A percentile compares a stretch with the other conserved stretches of the same genome.
These are phyloP conservation scores for Pipistrellus kuhlii DNA, from an alignment of 2,797 vertebrate species.

Conservation along the genomic window DNA sequence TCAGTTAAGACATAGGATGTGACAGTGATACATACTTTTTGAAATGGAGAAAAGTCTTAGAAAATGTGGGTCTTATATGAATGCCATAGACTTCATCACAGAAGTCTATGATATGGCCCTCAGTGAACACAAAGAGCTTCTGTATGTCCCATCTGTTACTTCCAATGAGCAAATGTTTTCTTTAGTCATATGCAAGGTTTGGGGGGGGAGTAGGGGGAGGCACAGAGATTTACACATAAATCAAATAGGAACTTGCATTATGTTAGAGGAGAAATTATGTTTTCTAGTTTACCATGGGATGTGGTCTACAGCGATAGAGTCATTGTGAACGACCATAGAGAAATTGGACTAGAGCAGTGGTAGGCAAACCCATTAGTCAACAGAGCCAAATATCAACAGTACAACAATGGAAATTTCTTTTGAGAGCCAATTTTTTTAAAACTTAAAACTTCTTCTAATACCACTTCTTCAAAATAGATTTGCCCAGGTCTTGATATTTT, in stretches of 20 bases:
- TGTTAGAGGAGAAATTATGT: neutral
- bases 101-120: neutral
- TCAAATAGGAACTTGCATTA: neutral
- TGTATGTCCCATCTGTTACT: neutral
- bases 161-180: neutral
- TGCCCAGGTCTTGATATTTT: no score
- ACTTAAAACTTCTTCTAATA: no score
- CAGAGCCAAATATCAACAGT: no score
- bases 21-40: neutral
- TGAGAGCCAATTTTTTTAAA: no score
- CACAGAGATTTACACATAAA: neutral
- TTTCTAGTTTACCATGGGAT: neutral
- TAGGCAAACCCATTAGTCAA: no score
- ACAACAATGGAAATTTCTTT: no score
- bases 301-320: neutral
- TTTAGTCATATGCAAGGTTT: neutral
- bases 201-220: fast-evolving
- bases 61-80: neutral
- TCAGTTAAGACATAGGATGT: neutral
- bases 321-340: neutral
- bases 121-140: neutral
- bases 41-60: neutral
- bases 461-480: no score
- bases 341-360: neutral
- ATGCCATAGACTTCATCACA: no score